Evolutionary conservation across 1,140 invertebrate species (phyloP).

Genomic region (Harpegnathos saltator): DNA sequence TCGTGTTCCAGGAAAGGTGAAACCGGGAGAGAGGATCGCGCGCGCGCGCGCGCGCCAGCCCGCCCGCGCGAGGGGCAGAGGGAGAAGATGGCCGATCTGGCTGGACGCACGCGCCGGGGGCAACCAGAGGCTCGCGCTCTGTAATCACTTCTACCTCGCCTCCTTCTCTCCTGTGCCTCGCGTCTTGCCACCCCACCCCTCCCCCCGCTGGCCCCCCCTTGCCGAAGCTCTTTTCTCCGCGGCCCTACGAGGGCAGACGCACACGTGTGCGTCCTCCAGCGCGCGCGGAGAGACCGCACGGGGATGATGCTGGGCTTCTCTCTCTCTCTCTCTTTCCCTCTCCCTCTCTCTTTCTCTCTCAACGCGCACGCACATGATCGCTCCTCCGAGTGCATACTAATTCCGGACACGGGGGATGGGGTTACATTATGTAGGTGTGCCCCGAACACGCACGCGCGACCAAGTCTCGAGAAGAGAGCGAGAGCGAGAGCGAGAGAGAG

Average conservation of each 20-base stretch:
- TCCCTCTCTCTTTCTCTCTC: too few species aligned
- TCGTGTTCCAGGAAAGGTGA: slow-evolving; percentile 73
- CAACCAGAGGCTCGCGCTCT: slow-evolving; percentile 84
- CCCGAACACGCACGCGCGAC: slow-evolving; percentile 70
- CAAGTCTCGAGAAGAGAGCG: slow-evolving; percentile 21
- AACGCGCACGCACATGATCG: slow-evolving; percentile 66
- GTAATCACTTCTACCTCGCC: slow-evolving; percentile 79
- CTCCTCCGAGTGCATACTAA: slow-evolving; percentile 75
- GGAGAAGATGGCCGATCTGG: slow-evolving; percentile 70
- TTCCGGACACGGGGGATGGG: slow-evolving; percentile 67
- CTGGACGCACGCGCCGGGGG: slow-evolving; percentile 85
- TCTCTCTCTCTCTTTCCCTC: too few species aligned
- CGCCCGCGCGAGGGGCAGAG: slow-evolving; percentile 47
- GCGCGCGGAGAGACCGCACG: slow-evolving; percentile 14
- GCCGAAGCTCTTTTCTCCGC: not conserved
- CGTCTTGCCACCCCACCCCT: not conserved
- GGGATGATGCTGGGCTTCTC: slow-evolving; percentile 15
- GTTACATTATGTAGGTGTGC: slow-evolving; percentile 67
- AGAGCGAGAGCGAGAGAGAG: slow-evolving; percentile 36
- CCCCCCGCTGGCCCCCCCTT: too few species aligned
- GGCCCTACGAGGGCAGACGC: slow-evolving; percentile 37
- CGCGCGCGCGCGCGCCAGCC: too few species aligned
- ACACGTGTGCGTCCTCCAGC: slow-evolving; percentile 55
- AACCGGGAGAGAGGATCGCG: too few species aligned
- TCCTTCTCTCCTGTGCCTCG: not conserved